A percentile compares a stretch with the other conserved stretches of the same genome.
Conservation (phyloP, 2,888 invertebrate genomes). For the Mythimna impura region DNA sequence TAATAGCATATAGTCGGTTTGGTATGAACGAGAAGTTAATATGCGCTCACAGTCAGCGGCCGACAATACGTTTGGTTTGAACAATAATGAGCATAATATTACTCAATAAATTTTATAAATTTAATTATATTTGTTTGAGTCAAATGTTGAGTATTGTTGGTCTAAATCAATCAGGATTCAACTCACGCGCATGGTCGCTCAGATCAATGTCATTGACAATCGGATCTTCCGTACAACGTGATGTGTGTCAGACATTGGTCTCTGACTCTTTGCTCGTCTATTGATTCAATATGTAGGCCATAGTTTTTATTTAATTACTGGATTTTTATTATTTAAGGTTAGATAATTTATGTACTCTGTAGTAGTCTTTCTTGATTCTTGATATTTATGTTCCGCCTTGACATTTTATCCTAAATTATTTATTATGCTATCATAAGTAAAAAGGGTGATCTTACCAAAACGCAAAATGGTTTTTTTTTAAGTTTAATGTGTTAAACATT, state of each 20-base stretch:
- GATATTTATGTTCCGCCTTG: not conserved
- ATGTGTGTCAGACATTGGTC: conserved; percentile 53
- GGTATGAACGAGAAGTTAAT: no score
- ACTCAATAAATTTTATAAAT: no score
- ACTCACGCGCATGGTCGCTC: conserved; percentile 62
- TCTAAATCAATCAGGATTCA: conserved; percentile 52
- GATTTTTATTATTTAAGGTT: not conserved
- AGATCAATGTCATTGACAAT: conserved; percentile 74
- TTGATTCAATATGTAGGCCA: not conserved
- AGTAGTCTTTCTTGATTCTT: not conserved
- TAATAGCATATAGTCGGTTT: no score
- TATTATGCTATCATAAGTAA: no score
- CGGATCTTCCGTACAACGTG: conserved; percentile 76
- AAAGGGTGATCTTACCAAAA: no score
- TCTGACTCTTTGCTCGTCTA: not conserved
- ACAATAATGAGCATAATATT: no score
- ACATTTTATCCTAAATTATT: not conserved
- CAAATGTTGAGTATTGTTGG: conserved; percentile 28
- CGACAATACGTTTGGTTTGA: no score
- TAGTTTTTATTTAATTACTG: not conserved
- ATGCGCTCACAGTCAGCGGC: no score
- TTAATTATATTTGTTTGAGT: no score
- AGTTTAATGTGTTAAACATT: no score
- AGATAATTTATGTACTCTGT: not conserved
- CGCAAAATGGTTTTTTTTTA: no score